Conservation (phyloP, 2,797 vertebrate genomes). For the Coregonus sp. region DNA sequence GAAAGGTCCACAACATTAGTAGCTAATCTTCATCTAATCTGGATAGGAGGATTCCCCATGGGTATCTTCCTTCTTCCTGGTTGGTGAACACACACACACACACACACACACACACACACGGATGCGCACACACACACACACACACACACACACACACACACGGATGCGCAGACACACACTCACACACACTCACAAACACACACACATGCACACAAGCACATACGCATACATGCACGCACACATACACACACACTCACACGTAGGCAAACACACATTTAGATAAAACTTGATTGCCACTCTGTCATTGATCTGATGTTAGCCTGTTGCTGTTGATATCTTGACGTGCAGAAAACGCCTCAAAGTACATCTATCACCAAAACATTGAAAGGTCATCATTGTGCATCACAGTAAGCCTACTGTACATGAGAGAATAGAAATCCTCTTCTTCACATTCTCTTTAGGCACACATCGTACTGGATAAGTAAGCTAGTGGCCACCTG, state of each 20-base stretch:
- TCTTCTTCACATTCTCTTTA: constrained; percentile 6
- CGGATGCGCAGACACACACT: not conserved
- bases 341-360: not conserved
- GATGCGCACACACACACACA: not conserved
- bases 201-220: not conserved
- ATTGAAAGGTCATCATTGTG: constrained; percentile 4
- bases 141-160: not conserved
- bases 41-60: not conserved
- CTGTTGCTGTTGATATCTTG: too few species aligned
- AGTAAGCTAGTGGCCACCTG: too few species aligned
- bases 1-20: constrained; percentile 8
- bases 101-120: not conserved
- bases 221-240: not conserved
- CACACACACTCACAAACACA: not conserved
- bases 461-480: not conserved
- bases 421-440: not conserved
- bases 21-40: constrained; percentile 25
- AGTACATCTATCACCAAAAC: not conserved
- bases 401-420: not conserved
- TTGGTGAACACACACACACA: not conserved
- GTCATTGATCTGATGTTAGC: not conserved
- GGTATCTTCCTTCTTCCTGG: not conserved
- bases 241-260: not conserved
- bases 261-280: not conserved
- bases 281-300: not conserved